These are phyloP conservation scores for Tyto alba DNA, from an alignment of 2,113 vertebrate genomes.

Conservation along the genomic window DNA sequence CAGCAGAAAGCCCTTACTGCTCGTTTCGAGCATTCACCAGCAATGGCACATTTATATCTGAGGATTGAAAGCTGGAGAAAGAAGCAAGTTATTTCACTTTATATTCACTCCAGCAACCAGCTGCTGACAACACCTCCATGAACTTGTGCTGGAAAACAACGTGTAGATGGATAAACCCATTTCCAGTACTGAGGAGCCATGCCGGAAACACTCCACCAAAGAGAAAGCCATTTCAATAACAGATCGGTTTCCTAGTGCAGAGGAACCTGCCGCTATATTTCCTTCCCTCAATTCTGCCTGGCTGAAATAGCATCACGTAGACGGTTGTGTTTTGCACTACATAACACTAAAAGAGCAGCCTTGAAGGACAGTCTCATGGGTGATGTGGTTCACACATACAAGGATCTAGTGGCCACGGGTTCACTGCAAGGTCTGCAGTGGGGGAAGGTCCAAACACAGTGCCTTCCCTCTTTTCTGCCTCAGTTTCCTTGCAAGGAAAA, in stretches of 20 bases:
- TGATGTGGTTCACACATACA: accelerated
- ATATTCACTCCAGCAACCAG: not conserved
- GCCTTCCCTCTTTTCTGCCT: not conserved
- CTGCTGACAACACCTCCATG: not conserved
- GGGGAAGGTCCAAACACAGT: not conserved
- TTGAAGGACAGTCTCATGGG: not conserved
- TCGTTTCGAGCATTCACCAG: not conserved
- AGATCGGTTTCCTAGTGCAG: conserved; percentile 33
- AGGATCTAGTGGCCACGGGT: not conserved
- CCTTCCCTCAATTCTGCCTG: conserved; percentile 34
- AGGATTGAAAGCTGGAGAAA: not conserved
- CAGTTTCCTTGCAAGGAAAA: not conserved
- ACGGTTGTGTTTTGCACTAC: not conserved
- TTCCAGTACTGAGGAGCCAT: not conserved
- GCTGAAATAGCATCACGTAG: conserved; percentile 20
- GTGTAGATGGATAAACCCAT: not conserved
- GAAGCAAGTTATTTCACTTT: not conserved
- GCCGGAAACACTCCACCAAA: conserved; percentile 32
- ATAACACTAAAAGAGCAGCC: not conserved
- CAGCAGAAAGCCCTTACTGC: not conserved
- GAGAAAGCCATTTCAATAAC: conserved; percentile 35
- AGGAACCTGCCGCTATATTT: conserved; percentile 33
- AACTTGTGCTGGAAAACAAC: not conserved
- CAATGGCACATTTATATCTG: accelerated
- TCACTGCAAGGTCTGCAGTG: accelerated